Percentiles rank a stretch among this genome's conserved stretches.
Conservation (phyloP, 1,140 invertebrate species). For the Achroia grisella region DNA sequence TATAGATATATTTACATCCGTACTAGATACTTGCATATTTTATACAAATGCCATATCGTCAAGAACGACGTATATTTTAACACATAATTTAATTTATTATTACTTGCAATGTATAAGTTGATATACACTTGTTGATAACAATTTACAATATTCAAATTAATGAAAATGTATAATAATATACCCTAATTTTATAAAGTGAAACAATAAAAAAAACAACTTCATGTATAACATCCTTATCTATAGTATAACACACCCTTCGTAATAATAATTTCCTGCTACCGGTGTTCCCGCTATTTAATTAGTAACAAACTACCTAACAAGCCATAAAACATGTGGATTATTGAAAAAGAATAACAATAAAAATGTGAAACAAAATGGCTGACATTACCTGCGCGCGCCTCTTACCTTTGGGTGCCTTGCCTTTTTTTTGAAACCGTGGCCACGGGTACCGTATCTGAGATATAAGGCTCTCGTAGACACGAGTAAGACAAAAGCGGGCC, state of each 20-base stretch:
- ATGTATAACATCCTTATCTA: too few species aligned
- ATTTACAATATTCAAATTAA: too few species aligned
- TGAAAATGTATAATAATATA: too few species aligned
- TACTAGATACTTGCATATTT: too few species aligned
- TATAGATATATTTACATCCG: too few species aligned
- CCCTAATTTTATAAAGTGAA: too few species aligned
- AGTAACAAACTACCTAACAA: slow-evolving; percentile 56
- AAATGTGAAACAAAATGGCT: slow-evolving; percentile 50
- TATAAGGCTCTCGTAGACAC: slow-evolving; percentile 63
- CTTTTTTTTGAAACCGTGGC: slow-evolving; percentile 32
- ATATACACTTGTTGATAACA: too few species aligned
- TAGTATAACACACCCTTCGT: slow-evolving; percentile 3
- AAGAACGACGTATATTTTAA: too few species aligned
- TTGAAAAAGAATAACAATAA: slow-evolving; percentile 54
- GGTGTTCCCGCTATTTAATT: slow-evolving; percentile 47
- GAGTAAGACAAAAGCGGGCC: slow-evolving; percentile 59
- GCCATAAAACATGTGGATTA: slow-evolving; percentile 63
- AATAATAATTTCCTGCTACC: slow-evolving; percentile 42
- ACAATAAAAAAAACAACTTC: too few species aligned
- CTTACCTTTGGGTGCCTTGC: slow-evolving; percentile 18
- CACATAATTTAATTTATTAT: too few species aligned
- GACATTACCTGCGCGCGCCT: slow-evolving; percentile 57
- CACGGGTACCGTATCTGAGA: slow-evolving; percentile 30
- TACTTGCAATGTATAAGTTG: too few species aligned
- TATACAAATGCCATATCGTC: too few species aligned